A percentile compares a stretch with the other conserved stretches of the same genome.
Evolutionary conservation across 2,113 vertebrate genomes (phyloP).

Genomic region (Apus apus): DNA sequence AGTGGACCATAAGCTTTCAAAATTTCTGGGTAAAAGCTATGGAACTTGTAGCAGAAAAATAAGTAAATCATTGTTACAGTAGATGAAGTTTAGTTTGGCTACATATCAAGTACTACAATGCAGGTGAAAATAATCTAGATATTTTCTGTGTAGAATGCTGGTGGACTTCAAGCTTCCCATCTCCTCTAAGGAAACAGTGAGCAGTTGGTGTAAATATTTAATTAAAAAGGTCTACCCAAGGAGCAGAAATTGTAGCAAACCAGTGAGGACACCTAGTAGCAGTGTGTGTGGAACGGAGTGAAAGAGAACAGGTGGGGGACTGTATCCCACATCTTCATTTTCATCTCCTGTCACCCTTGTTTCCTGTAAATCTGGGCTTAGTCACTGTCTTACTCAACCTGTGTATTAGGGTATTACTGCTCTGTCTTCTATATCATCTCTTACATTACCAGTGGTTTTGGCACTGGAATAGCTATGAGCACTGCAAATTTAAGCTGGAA

Average conservation of each 20-base stretch:
- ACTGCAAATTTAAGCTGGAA: background rate
- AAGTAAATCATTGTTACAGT: background rate
- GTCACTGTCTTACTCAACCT: background rate
- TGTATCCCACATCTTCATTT: background rate
- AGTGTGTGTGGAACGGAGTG: background rate
- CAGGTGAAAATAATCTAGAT: background rate
- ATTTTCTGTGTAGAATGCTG: background rate
- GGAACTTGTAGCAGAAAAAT: background rate
- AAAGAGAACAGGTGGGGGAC: background rate
- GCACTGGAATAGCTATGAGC: background rate
- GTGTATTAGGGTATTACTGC: background rate
- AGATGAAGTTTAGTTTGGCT: slow-evolving; percentile 11
- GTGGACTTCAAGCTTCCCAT: background rate
- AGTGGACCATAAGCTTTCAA: slow-evolving; percentile 19
- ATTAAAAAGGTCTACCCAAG: background rate
- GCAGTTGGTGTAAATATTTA: background rate
- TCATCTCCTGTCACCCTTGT: background rate
- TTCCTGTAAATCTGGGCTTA: background rate
- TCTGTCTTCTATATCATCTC: background rate
- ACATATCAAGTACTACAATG: background rate
- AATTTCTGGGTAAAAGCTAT: slow-evolving; percentile 30
- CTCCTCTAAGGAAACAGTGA: background rate
- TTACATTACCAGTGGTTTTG: background rate
- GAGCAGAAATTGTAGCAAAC: background rate
- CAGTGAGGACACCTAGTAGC: background rate